phyloP scores from a whole-genome alignment of 2,797 vertebrate genomes.

The Peromyscus attwateri region DNA sequence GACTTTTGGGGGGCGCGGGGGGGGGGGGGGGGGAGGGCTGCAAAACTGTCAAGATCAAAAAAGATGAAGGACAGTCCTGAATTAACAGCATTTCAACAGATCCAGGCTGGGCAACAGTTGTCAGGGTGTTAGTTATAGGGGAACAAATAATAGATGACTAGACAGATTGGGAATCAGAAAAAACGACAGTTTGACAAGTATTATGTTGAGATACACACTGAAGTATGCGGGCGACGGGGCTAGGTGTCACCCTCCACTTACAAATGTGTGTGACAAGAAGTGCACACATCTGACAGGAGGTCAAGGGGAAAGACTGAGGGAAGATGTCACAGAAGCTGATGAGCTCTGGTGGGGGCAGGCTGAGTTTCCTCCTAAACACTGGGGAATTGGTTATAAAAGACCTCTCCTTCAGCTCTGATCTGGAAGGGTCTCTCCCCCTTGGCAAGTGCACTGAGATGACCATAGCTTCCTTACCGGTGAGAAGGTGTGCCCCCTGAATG shows the following conservation, averaged over 20 bases:
- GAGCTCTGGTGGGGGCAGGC: neutral
- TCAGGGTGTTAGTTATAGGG: neutral
- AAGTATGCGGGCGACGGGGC: rapidly evolving
- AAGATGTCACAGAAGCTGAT: too few species aligned
- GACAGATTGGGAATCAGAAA: rapidly evolving
- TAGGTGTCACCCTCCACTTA: rapidly evolving
- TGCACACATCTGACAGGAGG: too few species aligned
- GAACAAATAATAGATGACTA: neutral
- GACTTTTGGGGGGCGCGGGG: too few species aligned
- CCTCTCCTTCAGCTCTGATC: neutral
- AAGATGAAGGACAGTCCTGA: too few species aligned
- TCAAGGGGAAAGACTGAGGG: neutral
- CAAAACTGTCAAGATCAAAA: neutral
- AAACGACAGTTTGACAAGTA: rapidly evolving
- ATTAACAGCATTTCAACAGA: neutral
- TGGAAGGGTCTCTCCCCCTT: neutral
- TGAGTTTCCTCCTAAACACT: neutral
- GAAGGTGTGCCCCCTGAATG: conserved; percentile 95
- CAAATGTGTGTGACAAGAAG: too few species aligned
- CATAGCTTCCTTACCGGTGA: conserved; percentile 90
- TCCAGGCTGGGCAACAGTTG: too few species aligned
- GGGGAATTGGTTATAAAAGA: neutral
- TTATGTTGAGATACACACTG: rapidly evolving
- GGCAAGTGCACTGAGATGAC: neutral
- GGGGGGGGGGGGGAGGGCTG: neutral